phyloP scores from a whole-genome alignment of 64 coral and sea anemone species.

The Cladopsammia gracilis region DNA sequence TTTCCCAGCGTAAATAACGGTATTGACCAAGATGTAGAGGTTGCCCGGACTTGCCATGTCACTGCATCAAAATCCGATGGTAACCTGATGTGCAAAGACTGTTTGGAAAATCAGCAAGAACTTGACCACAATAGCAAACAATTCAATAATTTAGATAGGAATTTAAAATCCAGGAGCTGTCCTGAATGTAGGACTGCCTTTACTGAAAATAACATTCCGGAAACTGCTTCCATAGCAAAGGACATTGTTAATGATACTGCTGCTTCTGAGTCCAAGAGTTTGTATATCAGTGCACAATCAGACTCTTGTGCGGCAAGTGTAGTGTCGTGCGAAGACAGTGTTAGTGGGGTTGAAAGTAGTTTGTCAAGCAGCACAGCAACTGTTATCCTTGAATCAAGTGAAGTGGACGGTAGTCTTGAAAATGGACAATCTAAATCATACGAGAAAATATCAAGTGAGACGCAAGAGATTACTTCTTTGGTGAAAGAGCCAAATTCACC shows the following conservation, averaged over 20 bases:
- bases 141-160: slow-evolving; percentile 4
- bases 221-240: neutral
- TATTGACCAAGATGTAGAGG: slow-evolving; percentile 32
- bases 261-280: slow-evolving; percentile 8
- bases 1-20: slow-evolving; percentile 35
- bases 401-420: neutral
- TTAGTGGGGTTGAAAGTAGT: slow-evolving; percentile 61
- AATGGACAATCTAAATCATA: neutral
- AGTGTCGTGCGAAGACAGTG: slow-evolving; percentile 41
- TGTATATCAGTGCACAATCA: slow-evolving; percentile 51
- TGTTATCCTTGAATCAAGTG: slow-evolving; percentile 76
- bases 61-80: slow-evolving; percentile 85
- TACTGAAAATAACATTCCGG: neutral
- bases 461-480: neutral
- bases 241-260: neutral
- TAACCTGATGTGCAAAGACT: slow-evolving; percentile 33
- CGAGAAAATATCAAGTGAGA: neutral
- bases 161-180: slow-evolving; percentile 26
- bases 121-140: neutral
- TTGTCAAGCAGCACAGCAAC: slow-evolving; percentile 88
- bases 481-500: neutral
- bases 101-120: slow-evolving; percentile 20
- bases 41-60: neutral
- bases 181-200: slow-evolving; percentile 21
- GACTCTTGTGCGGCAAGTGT: slow-evolving; percentile 39